phyloP scores from a whole-genome alignment of 2,888 invertebrate genomes.

The Blastobasis lacticolella region DNA sequence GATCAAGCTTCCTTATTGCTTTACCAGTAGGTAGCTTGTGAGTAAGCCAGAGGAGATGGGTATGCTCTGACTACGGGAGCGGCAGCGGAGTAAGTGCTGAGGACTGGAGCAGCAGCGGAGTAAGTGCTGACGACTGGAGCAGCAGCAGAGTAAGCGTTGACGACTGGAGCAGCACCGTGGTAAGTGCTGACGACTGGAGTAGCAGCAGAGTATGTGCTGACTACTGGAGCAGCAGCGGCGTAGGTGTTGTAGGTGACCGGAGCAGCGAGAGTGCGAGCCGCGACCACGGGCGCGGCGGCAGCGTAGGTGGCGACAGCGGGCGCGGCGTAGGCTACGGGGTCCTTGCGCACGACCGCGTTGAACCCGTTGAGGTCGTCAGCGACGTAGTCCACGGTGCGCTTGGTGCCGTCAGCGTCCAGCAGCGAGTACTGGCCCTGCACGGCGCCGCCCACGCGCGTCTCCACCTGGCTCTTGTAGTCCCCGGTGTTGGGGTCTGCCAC shows the following conservation, averaged over 20 bases:
- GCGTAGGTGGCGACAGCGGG: conserved; percentile 35
- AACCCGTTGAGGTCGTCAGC: conserved; percentile 46
- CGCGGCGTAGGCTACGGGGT: conserved; percentile 50
- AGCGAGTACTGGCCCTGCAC: conserved; percentile 68
- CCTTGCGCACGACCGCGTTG: conserved; percentile 72
- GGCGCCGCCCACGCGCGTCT: conserved; percentile 74
- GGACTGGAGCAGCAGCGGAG: conserved; percentile 7
- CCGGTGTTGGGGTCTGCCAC: conserved; percentile 74
- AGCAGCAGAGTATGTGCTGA: conserved; percentile 16
- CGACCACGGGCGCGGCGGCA: conserved; percentile 32
- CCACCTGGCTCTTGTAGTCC: conserved; percentile 73
- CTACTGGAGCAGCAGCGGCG: conserved; percentile 18
- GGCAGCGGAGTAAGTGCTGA: conserved; percentile 10
- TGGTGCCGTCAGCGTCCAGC: conserved; percentile 73
- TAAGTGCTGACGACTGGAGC: conserved; percentile 23
- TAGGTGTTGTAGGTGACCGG: conserved; percentile 15
- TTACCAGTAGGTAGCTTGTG: conserved; percentile 23
- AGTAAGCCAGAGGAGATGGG: conserved; percentile 12
- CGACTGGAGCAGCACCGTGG: conserved; percentile 17
- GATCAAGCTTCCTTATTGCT: not conserved
- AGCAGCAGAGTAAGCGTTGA: conserved; percentile 57
- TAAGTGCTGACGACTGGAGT: conserved; percentile 15
- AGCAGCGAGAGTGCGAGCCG: conserved; percentile 29
- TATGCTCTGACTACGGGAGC: conserved; percentile 8
- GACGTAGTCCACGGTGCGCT: conserved; percentile 73